Percentiles rank a stretch among this genome's conserved stretches.
These are phyloP conservation scores for Phenganax subtilis DNA, from an alignment of 92 coral and sea anemone species.

Conservation along the genomic window DNA sequence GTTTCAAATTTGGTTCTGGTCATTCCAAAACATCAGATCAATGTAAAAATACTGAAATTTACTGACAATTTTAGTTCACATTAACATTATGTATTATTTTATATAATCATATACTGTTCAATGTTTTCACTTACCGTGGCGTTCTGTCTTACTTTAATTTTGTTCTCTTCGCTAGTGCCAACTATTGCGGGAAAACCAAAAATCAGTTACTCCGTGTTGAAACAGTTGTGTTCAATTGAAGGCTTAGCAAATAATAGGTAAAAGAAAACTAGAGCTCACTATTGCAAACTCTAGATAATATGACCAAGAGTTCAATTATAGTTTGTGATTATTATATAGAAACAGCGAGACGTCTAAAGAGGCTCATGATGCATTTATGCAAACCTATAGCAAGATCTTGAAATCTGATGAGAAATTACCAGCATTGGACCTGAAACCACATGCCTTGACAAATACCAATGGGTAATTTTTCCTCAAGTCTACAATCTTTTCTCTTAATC, in stretches of 20 bases:
- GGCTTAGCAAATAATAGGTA: constrained; percentile 61
- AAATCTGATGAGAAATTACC: constrained; percentile 38
- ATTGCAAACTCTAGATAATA: neutral
- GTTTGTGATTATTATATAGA: constrained; percentile 33
- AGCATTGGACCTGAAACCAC: constrained; percentile 40
- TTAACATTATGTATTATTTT: too few relatives aligned
- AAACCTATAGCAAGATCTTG: constrained; percentile 70
- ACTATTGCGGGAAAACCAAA: constrained; percentile 70
- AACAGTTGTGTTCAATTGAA: constrained; percentile 66
- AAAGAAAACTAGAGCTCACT: neutral
- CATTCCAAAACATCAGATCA: constrained; percentile 63
- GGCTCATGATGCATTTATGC: constrained; percentile 75
- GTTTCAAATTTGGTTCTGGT: constrained; percentile 69
- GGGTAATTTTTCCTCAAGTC: neutral
- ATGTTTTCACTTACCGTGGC: too few relatives aligned
- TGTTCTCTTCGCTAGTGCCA: constrained; percentile 60
- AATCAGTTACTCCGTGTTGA: constrained; percentile 64
- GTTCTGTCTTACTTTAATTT: neutral
- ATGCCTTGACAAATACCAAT: constrained; percentile 47
- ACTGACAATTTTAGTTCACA: too few relatives aligned
- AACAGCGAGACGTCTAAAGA: constrained; percentile 64
- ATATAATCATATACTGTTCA: neutral
- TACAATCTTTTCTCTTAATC: neutral
- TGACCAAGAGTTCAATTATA: neutral
- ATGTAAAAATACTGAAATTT: constrained; percentile 47